phyloP scores from a whole-genome alignment of 1,140 invertebrate species.

The Drosophila persimilis region DNA sequence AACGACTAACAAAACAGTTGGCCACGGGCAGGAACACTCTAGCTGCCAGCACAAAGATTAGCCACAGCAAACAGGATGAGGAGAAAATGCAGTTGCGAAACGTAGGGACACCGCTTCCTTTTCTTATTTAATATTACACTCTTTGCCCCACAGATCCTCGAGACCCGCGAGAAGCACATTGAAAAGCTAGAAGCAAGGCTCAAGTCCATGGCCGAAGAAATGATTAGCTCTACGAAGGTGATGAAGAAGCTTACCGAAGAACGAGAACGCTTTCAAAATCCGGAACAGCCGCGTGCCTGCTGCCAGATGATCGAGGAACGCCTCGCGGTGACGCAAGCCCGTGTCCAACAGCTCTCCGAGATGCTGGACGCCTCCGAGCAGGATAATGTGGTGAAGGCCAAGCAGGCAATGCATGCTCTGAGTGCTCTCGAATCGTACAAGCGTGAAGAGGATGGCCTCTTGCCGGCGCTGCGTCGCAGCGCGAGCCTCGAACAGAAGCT shows the following conservation, averaged over 20 bases:
- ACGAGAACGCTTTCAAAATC: constrained; percentile 51
- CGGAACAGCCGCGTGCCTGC: constrained; percentile 58
- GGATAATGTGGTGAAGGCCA: constrained; percentile 77
- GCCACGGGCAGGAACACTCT: constrained; percentile 18
- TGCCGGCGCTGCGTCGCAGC: constrained; percentile 69
- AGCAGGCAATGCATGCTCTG: constrained; percentile 74
- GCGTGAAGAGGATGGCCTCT: constrained; percentile 72
- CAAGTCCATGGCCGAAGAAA: constrained; percentile 68
- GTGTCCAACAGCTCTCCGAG: constrained; percentile 67
- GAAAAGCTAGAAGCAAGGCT: constrained; percentile 71
- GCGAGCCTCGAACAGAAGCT: constrained; percentile 71
- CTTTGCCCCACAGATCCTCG: constrained; percentile 49
- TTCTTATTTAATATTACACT: neutral
- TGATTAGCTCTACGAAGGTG: constrained; percentile 68
- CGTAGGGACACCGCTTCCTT: constrained; percentile 30
- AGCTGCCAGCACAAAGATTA: constrained; percentile 38
- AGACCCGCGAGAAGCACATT: constrained; percentile 67
- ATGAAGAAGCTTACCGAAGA: constrained; percentile 74
- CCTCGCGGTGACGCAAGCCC: constrained; percentile 49
- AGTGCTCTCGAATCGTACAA: constrained; percentile 74
- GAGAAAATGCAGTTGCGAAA: constrained; percentile 61
- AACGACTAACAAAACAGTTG: constrained; percentile 34
- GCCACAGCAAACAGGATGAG: constrained; percentile 30
- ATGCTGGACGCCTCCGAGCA: constrained; percentile 76
- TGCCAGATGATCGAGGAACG: constrained; percentile 71